Percentiles rank a stretch among this genome's conserved stretches.
Evolutionary conservation across 1,140 invertebrate species (phyloP).

Genomic region (Temnothorax nylanderi): DNA sequence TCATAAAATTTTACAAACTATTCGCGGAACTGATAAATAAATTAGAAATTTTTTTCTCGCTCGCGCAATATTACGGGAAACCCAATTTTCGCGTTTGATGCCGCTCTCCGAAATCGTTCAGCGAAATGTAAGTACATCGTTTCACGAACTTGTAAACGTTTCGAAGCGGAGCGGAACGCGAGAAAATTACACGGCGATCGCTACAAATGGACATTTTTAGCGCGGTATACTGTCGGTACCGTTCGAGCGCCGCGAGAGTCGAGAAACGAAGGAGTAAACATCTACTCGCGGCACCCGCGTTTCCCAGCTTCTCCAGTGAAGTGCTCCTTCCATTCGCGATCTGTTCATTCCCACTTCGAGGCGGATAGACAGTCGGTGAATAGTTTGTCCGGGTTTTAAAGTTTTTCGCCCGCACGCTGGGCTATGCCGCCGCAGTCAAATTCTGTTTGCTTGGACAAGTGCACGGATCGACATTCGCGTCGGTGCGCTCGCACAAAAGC

Average conservation of each 20-base stretch:
- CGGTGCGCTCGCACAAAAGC: slow-evolving; percentile 16
- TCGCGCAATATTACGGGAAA: not conserved
- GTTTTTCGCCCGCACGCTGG: slow-evolving; percentile 1
- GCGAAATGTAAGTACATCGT: slow-evolving; percentile 36
- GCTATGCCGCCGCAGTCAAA: slow-evolving; percentile 53
- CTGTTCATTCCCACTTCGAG: slow-evolving; percentile 43
- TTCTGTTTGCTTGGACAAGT: slow-evolving; percentile 58
- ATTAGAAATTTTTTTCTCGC: not conserved
- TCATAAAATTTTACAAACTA: not conserved
- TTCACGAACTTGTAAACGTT: slow-evolving; percentile 36
- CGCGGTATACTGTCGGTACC: slow-evolving; percentile 1
- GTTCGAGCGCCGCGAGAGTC: not conserved
- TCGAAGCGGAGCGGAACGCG: slow-evolving; percentile 29
- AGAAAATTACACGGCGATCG: slow-evolving; percentile 52
- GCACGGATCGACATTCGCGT: slow-evolving; percentile 44
- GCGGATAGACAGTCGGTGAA: slow-evolving; percentile 38
- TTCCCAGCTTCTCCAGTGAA: slow-evolving; percentile 61
- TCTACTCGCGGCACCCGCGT: slow-evolving; percentile 26
- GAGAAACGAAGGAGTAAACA: slow-evolving; percentile 50
- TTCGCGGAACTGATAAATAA: not conserved
- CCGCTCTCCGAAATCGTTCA: slow-evolving; percentile 40
- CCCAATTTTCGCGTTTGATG: slow-evolving; percentile 28
- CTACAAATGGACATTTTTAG: slow-evolving; percentile 38
- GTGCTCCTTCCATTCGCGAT: slow-evolving; percentile 53
- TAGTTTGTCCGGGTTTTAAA: slow-evolving; percentile 58